Conservation (phyloP, 1,140 invertebrate genomes). For the Drosophila persimilis region DNA sequence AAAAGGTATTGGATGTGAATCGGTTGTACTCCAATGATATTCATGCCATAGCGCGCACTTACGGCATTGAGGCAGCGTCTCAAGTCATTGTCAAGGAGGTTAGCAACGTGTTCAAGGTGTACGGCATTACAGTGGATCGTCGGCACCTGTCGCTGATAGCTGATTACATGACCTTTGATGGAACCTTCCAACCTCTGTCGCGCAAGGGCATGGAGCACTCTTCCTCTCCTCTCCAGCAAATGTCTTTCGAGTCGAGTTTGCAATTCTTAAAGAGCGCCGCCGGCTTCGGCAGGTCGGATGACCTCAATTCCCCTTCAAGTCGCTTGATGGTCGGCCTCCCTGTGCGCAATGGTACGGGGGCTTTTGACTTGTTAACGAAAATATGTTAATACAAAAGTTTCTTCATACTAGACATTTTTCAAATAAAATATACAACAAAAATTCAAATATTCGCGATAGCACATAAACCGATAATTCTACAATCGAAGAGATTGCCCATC, state of each 20-base stretch:
- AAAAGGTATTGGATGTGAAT: slow-evolving; percentile 92
- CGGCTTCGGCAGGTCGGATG: slow-evolving; percentile 88
- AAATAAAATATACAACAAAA: too few relatives aligned
- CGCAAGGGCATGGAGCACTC: slow-evolving; percentile 94
- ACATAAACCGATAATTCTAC: neutral
- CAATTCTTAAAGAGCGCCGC: slow-evolving; percentile 93
- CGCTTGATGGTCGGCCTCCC: slow-evolving; percentile 94
- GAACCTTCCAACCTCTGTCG: slow-evolving; percentile 94
- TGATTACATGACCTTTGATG: slow-evolving; percentile 99
- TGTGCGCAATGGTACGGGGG: slow-evolving; percentile 92
- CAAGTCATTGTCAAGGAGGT: slow-evolving; percentile 96
- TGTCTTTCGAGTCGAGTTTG: slow-evolving; percentile 98
- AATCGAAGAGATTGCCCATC: neutral
- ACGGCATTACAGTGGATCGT: slow-evolving; percentile 97
- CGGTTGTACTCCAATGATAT: slow-evolving; percentile 97
- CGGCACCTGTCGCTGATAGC: slow-evolving; percentile 96
- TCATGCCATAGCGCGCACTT: slow-evolving; percentile 93
- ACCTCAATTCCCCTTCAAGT: slow-evolving; percentile 93
- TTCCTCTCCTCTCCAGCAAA: slow-evolving; percentile 97
- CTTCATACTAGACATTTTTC: too few relatives aligned
- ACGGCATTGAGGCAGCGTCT: slow-evolving; percentile 98
- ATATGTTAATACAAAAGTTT: slow-evolving; percentile 44
- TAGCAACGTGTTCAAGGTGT: slow-evolving; percentile 96
- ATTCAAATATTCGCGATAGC: too few relatives aligned
- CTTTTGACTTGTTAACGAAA: slow-evolving; percentile 85